phyloP scores from a whole-genome alignment of 2,797 vertebrate species.

The Microchirus variegatus region DNA sequence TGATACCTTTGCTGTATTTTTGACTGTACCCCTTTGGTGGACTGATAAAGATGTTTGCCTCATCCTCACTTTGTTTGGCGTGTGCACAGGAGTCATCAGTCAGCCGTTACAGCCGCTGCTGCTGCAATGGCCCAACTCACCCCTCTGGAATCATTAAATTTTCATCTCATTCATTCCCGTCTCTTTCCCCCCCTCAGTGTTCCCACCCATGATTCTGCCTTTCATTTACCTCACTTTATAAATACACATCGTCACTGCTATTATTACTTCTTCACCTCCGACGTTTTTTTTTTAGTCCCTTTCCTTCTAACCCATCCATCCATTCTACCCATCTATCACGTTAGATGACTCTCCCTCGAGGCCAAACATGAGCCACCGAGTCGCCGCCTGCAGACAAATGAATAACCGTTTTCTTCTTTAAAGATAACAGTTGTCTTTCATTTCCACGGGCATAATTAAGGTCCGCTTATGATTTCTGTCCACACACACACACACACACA shows the following conservation, averaged over 20 bases:
- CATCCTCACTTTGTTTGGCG: background rate
- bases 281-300: too few species aligned
- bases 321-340: constrained; percentile 29
- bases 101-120: background rate
- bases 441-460: constrained; percentile 54
- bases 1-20: too few species aligned
- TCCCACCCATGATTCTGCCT: constrained; percentile 12
- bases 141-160: constrained; percentile 51
- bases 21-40: too few species aligned
- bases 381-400: constrained; percentile 40
- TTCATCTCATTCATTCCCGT: constrained; percentile 48
- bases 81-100: constrained; percentile 6
- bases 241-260: constrained; percentile 11
- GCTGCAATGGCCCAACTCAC: constrained; percentile 18
- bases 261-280: constrained; percentile 12
- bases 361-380: constrained; percentile 17
- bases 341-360: constrained; percentile 14
- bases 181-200: constrained; percentile 21
- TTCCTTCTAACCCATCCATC: constrained; percentile 16
- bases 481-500: too few species aligned
- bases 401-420: constrained; percentile 26
- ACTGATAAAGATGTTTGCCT: too few species aligned
- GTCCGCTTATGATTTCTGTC: constrained; percentile 51
- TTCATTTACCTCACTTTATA: constrained; percentile 17
- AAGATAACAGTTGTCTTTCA: background rate